Percentiles rank a stretch among this genome's conserved stretches.
Conservation (phyloP, 2,797 vertebrate species). For the Pteropus rufus region DNA sequence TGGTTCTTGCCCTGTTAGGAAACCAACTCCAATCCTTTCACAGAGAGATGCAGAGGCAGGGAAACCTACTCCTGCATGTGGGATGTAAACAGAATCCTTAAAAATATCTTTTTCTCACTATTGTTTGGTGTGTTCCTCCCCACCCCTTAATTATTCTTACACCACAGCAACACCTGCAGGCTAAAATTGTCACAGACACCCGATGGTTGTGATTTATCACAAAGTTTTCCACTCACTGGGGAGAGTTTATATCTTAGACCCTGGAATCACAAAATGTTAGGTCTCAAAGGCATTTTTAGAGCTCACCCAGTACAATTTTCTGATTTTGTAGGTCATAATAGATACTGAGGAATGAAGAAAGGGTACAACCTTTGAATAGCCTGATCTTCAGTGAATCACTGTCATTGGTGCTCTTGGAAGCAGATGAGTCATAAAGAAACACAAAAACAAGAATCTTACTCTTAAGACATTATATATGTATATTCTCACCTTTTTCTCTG, state of each 20-base stretch:
- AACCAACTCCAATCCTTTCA: slow-evolving; percentile 79
- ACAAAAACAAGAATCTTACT: not conserved
- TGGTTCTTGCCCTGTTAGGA: slow-evolving; percentile 80
- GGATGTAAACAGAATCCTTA: slow-evolving; percentile 81
- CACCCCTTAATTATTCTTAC: slow-evolving; percentile 76
- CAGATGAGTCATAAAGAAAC: not conserved
- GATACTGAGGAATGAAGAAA: not conserved
- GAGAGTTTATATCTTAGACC: not conserved
- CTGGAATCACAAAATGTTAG: not conserved
- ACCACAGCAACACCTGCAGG: slow-evolving; percentile 85
- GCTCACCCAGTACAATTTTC: not conserved
- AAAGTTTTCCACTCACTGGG: not conserved
- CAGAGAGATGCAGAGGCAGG: slow-evolving; percentile 75
- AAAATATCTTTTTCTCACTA: slow-evolving; percentile 79
- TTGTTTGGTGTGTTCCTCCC: slow-evolving; percentile 77
- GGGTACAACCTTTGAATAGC: not conserved
- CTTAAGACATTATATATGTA: not conserved
- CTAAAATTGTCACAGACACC: slow-evolving; percentile 69
- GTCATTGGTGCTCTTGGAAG: not conserved
- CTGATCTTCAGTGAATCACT: not conserved
- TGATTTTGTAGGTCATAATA: not conserved
- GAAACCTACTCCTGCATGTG: slow-evolving; percentile 74
- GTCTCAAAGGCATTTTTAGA: not conserved
- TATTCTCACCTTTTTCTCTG: not conserved
- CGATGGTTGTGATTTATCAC: not conserved